phyloP scores from a whole-genome alignment of 2,888 invertebrate genomes.

The Scaptomyza cyrtandrae region DNA sequence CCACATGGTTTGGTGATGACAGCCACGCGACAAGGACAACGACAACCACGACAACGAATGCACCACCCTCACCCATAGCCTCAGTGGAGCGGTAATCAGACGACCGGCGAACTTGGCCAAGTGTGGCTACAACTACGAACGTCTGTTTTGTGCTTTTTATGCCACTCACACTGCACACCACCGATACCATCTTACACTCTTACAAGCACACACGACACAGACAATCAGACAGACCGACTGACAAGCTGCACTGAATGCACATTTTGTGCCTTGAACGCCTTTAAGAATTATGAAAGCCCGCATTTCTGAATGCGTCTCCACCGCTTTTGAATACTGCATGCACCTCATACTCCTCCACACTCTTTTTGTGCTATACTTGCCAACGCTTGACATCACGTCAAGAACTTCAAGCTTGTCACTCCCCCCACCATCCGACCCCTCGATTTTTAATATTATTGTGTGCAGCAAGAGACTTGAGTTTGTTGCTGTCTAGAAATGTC shows the following conservation, averaged over 20 bases:
- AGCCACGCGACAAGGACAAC: constrained; percentile 53
- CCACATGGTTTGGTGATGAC: constrained; percentile 57
- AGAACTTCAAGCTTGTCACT: constrained; percentile 38
- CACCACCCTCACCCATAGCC: constrained; percentile 12
- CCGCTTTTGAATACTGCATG: constrained; percentile 45
- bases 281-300: constrained; percentile 62
- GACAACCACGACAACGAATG: background rate
- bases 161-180: constrained; percentile 1
- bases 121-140: constrained; percentile 65
- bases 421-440: constrained; percentile 2
- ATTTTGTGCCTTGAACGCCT: constrained; percentile 65
- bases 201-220: background rate
- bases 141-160: constrained; percentile 65
- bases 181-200: background rate
- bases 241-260: constrained; percentile 59
- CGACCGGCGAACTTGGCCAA: constrained; percentile 69
- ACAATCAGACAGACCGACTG: constrained; percentile 7
- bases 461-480: constrained; percentile 9
- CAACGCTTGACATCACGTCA: constrained; percentile 61
- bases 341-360: constrained; percentile 7
- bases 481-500: constrained; percentile 13
- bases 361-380: constrained; percentile 7
- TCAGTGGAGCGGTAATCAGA: constrained; percentile 59
- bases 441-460: constrained; percentile 56
- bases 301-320: constrained; percentile 43